Evolutionary conservation across 2,797 vertebrate genomes (phyloP).

Genomic region (Philypnodon macrostomus): DNA sequence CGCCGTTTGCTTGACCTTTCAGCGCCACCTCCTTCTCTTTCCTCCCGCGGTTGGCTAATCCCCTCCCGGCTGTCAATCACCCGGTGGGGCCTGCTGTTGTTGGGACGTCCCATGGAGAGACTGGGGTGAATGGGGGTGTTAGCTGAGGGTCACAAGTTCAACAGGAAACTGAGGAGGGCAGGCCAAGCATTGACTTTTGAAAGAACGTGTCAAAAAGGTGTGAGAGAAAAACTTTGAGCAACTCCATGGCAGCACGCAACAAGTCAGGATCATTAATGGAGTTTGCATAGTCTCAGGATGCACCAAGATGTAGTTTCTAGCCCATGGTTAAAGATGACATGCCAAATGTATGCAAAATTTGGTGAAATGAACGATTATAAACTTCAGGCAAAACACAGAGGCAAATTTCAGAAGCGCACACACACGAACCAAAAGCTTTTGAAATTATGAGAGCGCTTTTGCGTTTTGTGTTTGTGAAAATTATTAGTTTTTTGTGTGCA

Average conservation of each 20-base stretch:
- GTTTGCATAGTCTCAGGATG: neutral
- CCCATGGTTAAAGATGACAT: no score
- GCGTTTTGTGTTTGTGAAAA: no score
- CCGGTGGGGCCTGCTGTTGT: conserved; percentile 46
- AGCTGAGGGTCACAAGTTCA: conserved; percentile 68
- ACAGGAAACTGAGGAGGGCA: conserved; percentile 59
- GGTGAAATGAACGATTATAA: no score
- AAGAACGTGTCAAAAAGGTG: conserved; percentile 33
- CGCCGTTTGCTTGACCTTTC: conserved; percentile 51
- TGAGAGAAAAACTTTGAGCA: conserved; percentile 44
- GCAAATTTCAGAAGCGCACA: no score
- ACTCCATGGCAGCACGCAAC: conserved; percentile 5
- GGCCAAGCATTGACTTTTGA: conserved; percentile 43
- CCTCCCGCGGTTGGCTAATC: conserved; percentile 27
- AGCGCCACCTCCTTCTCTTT: conserved; percentile 30
- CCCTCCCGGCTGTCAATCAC: conserved; percentile 58
- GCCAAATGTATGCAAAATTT: no score
- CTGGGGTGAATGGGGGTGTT: conserved; percentile 17
- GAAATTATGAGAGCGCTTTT: no score
- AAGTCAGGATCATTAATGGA: neutral
- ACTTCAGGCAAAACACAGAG: no score
- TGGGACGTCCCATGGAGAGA: conserved; percentile 46
- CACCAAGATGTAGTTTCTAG: neutral
- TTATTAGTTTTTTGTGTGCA: no score
- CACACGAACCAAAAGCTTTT: no score